Evolutionary conservation across 1,140 invertebrate genomes (phyloP).

Genomic region (Atopsyche davidsoni): DNA sequence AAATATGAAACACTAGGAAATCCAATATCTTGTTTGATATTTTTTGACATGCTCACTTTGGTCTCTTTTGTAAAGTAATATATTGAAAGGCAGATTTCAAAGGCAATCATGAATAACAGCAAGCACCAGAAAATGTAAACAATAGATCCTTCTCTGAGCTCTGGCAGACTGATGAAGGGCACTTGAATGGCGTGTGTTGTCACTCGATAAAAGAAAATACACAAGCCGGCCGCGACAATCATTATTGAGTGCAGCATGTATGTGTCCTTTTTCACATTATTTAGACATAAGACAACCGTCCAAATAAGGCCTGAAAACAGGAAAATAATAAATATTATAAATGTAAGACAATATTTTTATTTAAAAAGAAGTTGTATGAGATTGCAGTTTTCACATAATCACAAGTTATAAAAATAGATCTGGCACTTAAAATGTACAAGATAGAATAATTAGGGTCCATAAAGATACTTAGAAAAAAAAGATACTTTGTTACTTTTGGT

Average conservation of each 20-base stretch:
- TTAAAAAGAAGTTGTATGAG: no score
- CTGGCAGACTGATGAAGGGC: constrained; percentile 26
- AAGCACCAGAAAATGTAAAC: constrained; percentile 41
- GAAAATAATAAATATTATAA: constrained; percentile 5
- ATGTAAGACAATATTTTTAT: no score
- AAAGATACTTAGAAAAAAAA: no score
- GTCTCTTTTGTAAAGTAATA: constrained; percentile 31
- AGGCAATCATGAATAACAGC: constrained; percentile 35
- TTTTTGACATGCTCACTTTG: background rate
- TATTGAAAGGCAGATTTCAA: constrained; percentile 39
- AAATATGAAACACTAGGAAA: background rate
- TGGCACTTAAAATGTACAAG: no score
- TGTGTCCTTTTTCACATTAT: constrained; percentile 16
- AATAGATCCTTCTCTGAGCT: constrained; percentile 34
- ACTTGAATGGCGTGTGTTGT: constrained; percentile 31
- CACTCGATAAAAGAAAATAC: constrained; percentile 37
- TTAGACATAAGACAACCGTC: constrained; percentile 13
- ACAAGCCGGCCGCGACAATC: constrained; percentile 32
- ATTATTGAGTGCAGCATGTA: constrained; percentile 39
- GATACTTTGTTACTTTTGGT: no score
- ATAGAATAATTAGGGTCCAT: no score
- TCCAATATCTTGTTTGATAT: background rate
- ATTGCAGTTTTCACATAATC: no score
- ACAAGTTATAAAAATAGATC: no score
- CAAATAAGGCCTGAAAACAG: constrained; percentile 22